Evolutionary conservation across 2,113 vertebrate genomes (phyloP).

Genomic region (Acrocephalus kingi): DNA sequence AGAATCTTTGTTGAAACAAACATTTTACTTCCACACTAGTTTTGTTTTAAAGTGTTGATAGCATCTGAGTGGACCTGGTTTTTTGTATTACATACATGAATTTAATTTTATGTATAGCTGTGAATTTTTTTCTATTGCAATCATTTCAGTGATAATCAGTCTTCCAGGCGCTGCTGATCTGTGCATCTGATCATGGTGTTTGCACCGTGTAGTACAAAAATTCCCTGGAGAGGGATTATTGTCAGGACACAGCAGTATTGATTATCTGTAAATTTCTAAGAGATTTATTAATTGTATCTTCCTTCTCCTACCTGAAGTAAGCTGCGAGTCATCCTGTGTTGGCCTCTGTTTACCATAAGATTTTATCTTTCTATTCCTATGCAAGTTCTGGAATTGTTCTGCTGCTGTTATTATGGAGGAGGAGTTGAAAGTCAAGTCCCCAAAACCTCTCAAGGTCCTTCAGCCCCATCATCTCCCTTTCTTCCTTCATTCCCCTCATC

Average conservation of each 20-base stretch:
- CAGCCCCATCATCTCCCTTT: background rate
- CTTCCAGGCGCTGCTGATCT: background rate
- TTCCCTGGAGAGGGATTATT: background rate
- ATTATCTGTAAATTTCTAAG: background rate
- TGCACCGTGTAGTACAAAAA: background rate
- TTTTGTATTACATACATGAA: background rate
- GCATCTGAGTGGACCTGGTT: background rate
- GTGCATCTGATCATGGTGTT: background rate
- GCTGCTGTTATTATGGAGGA: background rate
- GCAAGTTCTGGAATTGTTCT: background rate
- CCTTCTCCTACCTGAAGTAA: background rate
- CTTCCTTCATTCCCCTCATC: background rate
- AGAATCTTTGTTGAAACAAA: background rate
- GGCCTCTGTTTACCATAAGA: background rate
- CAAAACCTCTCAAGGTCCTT: background rate
- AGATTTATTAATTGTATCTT: background rate
- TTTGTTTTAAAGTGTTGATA: background rate
- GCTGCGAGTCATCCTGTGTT: background rate
- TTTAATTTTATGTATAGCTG: background rate
- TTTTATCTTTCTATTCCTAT: background rate
- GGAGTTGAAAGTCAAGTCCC: background rate
- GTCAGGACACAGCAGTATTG: background rate
- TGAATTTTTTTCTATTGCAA: background rate
- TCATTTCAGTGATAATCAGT: background rate
- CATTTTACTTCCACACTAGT: background rate